Evolutionary conservation across 2,888 invertebrate species (phyloP).

Genomic region (Pammene fasciana): DNA sequence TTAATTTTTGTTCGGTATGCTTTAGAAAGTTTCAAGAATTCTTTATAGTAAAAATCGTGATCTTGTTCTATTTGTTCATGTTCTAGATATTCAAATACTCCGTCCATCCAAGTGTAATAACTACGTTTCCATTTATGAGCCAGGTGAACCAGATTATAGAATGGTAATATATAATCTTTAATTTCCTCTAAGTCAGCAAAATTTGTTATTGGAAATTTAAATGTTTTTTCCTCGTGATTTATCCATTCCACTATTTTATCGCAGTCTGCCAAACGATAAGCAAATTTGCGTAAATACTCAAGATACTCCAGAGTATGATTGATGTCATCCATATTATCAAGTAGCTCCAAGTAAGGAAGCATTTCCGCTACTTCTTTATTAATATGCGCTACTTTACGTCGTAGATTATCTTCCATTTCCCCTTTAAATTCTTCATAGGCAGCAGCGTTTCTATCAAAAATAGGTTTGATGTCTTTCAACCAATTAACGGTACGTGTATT

Average conservation of each 20-base stretch:
- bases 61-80: constrained; percentile 90
- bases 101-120: constrained; percentile 95
- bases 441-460: constrained; percentile 91
- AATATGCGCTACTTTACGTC: constrained; percentile 86
- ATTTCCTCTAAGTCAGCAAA: constrained; percentile 92
- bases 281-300: constrained; percentile 88
- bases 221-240: constrained; percentile 93
- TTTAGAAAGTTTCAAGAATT: constrained; percentile 91
- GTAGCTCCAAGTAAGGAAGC: constrained; percentile 88
- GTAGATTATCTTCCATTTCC: constrained; percentile 92
- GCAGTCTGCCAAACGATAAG: constrained; percentile 89
- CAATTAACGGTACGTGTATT: constrained; percentile 93
- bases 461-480: constrained; percentile 90
- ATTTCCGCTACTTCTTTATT: constrained; percentile 88
- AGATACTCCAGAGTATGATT: constrained; percentile 90
- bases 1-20: constrained; percentile 89
- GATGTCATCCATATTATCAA: constrained; percentile 93
- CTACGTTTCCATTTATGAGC: constrained; percentile 89
- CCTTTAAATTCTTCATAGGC: constrained; percentile 92
- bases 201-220: constrained; percentile 89
- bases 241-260: constrained; percentile 92
- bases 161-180: constrained; percentile 87
- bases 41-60: constrained; percentile 91
- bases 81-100: constrained; percentile 94
- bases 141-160: constrained; percentile 87